phyloP scores from a whole-genome alignment of 2,888 invertebrate species.

The Drosophila anceps region DNA sequence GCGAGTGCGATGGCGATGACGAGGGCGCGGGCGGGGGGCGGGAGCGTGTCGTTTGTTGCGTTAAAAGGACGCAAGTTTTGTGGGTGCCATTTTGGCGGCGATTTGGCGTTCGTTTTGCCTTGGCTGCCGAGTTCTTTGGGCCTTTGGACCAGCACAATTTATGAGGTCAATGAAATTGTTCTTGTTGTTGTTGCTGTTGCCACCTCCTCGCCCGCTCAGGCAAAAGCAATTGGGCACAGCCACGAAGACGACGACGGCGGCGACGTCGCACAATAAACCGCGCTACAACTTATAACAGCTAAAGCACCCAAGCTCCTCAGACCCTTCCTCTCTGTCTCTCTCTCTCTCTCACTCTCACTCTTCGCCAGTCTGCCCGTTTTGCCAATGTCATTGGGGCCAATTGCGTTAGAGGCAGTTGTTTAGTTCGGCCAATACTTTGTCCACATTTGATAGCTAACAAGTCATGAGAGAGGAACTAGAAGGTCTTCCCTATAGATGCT shows the following conservation, averaged over 20 bases:
- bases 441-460: not conserved
- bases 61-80: slow-evolving; percentile 51
- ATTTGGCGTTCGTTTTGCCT: slow-evolving; percentile 29
- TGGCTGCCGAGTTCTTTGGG: not conserved
- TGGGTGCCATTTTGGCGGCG: slow-evolving; percentile 62
- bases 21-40: not conserved
- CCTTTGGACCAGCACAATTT: slow-evolving; percentile 57
- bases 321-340: not conserved
- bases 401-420: slow-evolving; percentile 31
- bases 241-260: slow-evolving; percentile 53
- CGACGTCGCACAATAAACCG: slow-evolving; percentile 61
- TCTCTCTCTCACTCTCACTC: not conserved
- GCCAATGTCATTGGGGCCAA: slow-evolving; percentile 72
- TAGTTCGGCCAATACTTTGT: not conserved
- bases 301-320: not conserved
- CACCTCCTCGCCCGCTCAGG: slow-evolving; percentile 20
- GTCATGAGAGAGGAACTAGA: not conserved
- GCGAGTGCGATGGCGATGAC: not conserved
- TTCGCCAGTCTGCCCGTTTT: slow-evolving; percentile 24
- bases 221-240: slow-evolving; percentile 63
- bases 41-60: slow-evolving; percentile 25
- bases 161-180: slow-evolving; percentile 78
- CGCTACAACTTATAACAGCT: slow-evolving; percentile 11
- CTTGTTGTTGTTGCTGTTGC: slow-evolving; percentile 17
- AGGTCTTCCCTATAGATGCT: not conserved